Evolutionary conservation across 2,888 invertebrate genomes (phyloP), one percentile per base, ranked within the genome.

Genomic region (Fissipunctia ypsillon): DNA sequence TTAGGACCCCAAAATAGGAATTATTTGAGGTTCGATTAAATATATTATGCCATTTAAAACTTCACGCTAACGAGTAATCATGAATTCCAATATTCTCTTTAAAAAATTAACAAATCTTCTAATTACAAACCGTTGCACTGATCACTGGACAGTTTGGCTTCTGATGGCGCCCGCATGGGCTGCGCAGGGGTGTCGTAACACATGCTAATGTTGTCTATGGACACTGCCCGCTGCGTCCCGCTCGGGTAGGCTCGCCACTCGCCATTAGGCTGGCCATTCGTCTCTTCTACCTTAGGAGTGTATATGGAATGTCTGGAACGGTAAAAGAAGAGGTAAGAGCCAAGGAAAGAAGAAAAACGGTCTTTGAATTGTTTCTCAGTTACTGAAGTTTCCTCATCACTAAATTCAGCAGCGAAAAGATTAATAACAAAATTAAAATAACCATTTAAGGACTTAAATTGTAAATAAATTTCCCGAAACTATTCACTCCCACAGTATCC

Each of bases 271-370:
- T 85, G 85, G 0, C 94, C 94, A 91, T 96, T 95, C 73, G 92
- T 93, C 88, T 97, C 94, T 90, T 97, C 97, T 86, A 97, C 97
- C 92, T 97, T 97, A 1, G 98, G 98, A 19, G 98, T 98, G 92
- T 98, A 98, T 73, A 98, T 94, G 38, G 97, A 97, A 89, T 97
- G 96, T 91, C 98, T 97, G 94, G 22, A 90, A 91, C 14, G n/a
- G 4, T 57, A 64, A 78, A 72, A 22, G 3, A 50, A 25, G 14
- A 16, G 0, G 14, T 81, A 59, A 69, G 3, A 61, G 38, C n/a
- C 16, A 12, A 41, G 10, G 1, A 56, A 19, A 19, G 0, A 41
- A 48, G 2, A 25, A 1, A 28, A 38, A 35, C 9, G 4, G 0
- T 35, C 12, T 43, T 52, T 16, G 3, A 25, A 19, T 28, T 10